phyloP scores from a whole-genome alignment of 1,140 invertebrate genomes.

The Penaeus japonicus region DNA sequence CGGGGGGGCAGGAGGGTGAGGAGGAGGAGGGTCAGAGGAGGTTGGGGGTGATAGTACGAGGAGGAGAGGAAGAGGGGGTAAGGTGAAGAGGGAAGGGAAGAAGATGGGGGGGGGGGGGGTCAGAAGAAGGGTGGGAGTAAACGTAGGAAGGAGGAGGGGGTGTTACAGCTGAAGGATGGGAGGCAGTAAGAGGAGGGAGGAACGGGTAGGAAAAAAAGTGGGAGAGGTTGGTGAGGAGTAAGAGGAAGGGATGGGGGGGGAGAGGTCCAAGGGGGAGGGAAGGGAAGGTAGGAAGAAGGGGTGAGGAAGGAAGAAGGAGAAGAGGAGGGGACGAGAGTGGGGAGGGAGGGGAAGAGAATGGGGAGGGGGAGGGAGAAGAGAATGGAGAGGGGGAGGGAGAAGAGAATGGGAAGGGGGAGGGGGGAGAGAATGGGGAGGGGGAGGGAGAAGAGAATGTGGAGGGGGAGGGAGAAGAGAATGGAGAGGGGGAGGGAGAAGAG shows the following conservation, averaged over 20 bases:
- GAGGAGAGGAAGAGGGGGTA: neutral
- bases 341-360: too few relatives aligned
- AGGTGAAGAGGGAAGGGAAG: neutral
- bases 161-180: neutral
- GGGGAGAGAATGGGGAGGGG: neutral
- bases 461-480: neutral
- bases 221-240: neutral
- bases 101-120: neutral
- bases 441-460: neutral
- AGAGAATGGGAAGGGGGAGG: neutral
- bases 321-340: too few relatives aligned
- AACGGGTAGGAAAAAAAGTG: neutral
- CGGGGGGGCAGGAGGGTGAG: too few relatives aligned
- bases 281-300: too few relatives aligned
- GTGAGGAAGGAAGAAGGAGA: too few relatives aligned
- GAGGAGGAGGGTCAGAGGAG: neutral
- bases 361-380: too few relatives aligned
- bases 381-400: neutral
- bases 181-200: neutral
- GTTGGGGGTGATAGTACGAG: too few relatives aligned
- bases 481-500: too few relatives aligned
- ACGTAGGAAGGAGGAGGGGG: too few relatives aligned
- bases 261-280: too few relatives aligned
- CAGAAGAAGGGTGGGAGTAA: neutral
- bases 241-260: too few relatives aligned